phyloP scores from a whole-genome alignment of 2,797 vertebrate genomes.

The Alosa sapidissima region DNA sequence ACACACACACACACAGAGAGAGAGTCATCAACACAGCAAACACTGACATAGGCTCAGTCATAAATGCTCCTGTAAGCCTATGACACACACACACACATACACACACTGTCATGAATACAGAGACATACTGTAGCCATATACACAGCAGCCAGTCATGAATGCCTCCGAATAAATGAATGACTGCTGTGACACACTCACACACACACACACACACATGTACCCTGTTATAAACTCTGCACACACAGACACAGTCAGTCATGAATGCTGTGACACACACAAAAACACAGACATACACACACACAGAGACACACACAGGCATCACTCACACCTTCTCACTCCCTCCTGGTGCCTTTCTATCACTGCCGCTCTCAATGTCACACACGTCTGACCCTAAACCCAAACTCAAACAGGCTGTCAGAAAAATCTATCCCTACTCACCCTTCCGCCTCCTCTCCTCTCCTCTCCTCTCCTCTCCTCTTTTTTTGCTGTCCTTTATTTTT shows the following conservation, averaged over 20 bases:
- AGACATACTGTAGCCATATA: not conserved
- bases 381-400: constrained; percentile 41
- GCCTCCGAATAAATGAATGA: not conserved
- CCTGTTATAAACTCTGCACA: not conserved
- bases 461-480: not conserved
- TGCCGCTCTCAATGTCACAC: constrained; percentile 38
- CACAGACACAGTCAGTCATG: not conserved
- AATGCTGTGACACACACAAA: not conserved
- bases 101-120: not conserved
- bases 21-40: not conserved
- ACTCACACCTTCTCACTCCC: constrained; percentile 33
- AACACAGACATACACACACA: not conserved
- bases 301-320: not conserved
- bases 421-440: not conserved
- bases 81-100: not conserved
- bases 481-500: not conserved
- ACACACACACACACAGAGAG: constrained; percentile 23
- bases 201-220: not conserved
- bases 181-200: not conserved
- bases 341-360: constrained; percentile 49
- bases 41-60: not conserved
- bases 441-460: not conserved
- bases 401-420: constrained; percentile 38
- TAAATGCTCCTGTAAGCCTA: not conserved
- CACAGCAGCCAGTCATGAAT: not conserved